Evolutionary conservation across 2,113 vertebrate genomes (phyloP), one percentile per base, ranked within the genome.

Genomic region (Edolisoma coerulescens): DNA sequence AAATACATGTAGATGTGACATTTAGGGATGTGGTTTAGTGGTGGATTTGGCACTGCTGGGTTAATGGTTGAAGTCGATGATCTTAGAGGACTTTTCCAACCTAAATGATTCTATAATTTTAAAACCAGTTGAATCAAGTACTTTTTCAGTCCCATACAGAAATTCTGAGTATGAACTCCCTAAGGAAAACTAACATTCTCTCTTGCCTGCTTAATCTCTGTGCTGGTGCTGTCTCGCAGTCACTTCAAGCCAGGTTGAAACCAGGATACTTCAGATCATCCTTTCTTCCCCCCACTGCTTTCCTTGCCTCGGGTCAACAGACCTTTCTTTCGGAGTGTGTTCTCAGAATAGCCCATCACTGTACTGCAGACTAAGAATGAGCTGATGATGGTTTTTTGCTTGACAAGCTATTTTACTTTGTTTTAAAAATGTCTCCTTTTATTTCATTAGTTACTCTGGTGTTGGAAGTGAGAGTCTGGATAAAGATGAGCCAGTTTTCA

Each of bases 11-110:
- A n/a, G 39, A 39, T 60, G 13, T 32, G 24, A 28, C 45, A 45
- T 21, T 27, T 24, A 12, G 11, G 28, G 19, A 60, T 4, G 18
- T 22, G 3, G 21, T 35, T 76, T 54, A 35, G n/a, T 27, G 20
- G 13, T 53, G 39, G 23, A 60, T 17, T 39, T 59, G 53, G 45
- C 28, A 67, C 28, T 52, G 14, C 23, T 53, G 17, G 20, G 9
- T 53, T 68, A 68, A n/a, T 47, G 33, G 26, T 47, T 32, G 30
- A 26, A 35, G 41, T 16, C 0, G 0, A 22, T 5, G 5, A 47
- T 19, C 28, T 45, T 53, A 39, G 28, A 39, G 37, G 14, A 33
- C 8, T 45, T 81, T 52, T 60, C 30, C 30, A 61, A 76, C 3
- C 13, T 13, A 47, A 83, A 47, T 35, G 9, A 35, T 47, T 60